Base-by-base conservation (phyloP, 1,140 invertebrate species). In the Atopsyche davidsoni region DNA sequence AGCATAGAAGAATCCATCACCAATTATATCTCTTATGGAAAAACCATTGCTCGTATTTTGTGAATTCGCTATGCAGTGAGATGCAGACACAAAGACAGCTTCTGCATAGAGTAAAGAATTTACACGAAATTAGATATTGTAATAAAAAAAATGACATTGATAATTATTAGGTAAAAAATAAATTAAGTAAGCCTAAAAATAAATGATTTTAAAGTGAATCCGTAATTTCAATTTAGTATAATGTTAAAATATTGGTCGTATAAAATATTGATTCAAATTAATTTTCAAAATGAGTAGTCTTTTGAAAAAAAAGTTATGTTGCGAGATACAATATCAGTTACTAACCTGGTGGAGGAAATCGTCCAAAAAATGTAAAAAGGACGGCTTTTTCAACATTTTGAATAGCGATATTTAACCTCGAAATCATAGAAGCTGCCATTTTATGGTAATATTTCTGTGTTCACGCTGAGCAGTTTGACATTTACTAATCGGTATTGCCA, bases 1-100 rank as follows among this genome's bases (percentile, higher is more conserved):
- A 49, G 81, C 90, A 76, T 81, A 86, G 13, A 93, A 60, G 63
- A 92, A 77, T n/a, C 83, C 84, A 75, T 89, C 78, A 3, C 77
- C 78, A 13, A 85, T 62, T 10, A 86, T 65, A 51, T 84, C 76
- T 60, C 79, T 79, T 2, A 86, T 36, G 18, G 54, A 46, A 46
- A 35, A 38, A 28, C 25, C 13, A 24, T n/a, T n/a, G 1, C 13
- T 3, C 10, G 7, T 50, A 23, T 23, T 23, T 2, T 17, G 10
- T 16, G 6, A 6, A 38, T n/a, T 23, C 7, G 13, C 7, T 4
- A 34, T 6, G 19, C 3, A 19, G 28, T 9, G 48, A 31, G 23
- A 21, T 16, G 23, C 28, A 35, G 11, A 14, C 10, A 32, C 14
- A n/a, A 18, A 24, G 16, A 50, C 9, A 3, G 36, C 35, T 40